Evolutionary conservation across 2,113 vertebrate genomes (phyloP).

Genomic region (Oreocharis arfaki): DNA sequence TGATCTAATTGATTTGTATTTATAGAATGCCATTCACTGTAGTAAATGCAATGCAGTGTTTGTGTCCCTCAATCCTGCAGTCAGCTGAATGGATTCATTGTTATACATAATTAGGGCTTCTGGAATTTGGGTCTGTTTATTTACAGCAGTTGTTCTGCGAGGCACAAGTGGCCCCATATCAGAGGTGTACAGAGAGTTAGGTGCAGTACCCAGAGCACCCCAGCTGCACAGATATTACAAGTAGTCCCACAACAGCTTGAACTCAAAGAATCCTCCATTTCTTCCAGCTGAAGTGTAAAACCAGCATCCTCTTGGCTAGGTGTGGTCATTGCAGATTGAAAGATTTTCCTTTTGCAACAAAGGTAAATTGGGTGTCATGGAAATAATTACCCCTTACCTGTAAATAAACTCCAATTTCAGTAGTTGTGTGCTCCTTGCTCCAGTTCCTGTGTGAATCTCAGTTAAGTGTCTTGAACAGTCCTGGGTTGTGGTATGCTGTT

Average conservation of each 20-base stretch:
- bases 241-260: not conserved
- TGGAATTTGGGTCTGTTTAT: conserved; percentile 40
- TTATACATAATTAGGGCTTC: conserved; percentile 18
- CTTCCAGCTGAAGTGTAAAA: not conserved
- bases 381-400: not conserved
- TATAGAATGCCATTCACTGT: conserved; percentile 19
- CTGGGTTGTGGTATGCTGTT: not conserved
- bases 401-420: not conserved
- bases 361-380: not conserved
- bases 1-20: conserved; percentile 27
- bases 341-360: not conserved
- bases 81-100: conserved; percentile 25
- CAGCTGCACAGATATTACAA: not conserved
- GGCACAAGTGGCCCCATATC: not conserved
- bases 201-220: not conserved
- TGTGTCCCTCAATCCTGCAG: not conserved
- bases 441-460: not conserved
- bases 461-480: not conserved
- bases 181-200: not conserved
- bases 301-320: not conserved
- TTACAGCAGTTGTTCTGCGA: not conserved
- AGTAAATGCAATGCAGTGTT: conserved; percentile 6
- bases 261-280: not conserved
- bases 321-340: not conserved
- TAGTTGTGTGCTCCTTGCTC: not conserved